phyloP scores from a whole-genome alignment of 1,140 invertebrate genomes.

The Diorhabda elongata region DNA sequence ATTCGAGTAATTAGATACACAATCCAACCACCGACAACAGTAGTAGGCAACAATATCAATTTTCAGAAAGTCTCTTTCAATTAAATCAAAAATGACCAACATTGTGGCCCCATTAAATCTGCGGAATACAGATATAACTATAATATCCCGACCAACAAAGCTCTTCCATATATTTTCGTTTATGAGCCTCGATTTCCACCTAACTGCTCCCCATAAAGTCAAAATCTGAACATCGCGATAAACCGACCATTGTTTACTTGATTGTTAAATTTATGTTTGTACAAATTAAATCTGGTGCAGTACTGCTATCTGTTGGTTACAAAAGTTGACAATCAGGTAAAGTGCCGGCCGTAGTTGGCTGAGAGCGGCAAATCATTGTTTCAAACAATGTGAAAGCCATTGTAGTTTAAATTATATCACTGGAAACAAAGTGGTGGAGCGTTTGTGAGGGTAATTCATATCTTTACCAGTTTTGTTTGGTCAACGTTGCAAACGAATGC shows the following conservation, averaged over 20 bases:
- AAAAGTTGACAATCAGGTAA: slow-evolving; percentile 44
- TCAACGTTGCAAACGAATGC: not conserved
- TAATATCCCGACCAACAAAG: slow-evolving; percentile 36
- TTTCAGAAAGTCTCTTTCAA: slow-evolving; percentile 34
- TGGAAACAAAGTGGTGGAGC: slow-evolving; percentile 14
- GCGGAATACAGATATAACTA: slow-evolving; percentile 41
- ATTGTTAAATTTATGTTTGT: slow-evolving; percentile 50
- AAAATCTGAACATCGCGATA: slow-evolving; percentile 49
- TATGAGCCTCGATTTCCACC: slow-evolving; percentile 45
- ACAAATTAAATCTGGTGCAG: slow-evolving; percentile 48
- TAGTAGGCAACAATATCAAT: slow-evolving; percentile 35
- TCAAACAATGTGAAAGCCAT: slow-evolving; percentile 12
- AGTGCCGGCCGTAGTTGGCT: slow-evolving; percentile 20
- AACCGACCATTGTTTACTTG: slow-evolving; percentile 48
- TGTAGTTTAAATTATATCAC: slow-evolving; percentile 16
- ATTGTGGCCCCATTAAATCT: slow-evolving; percentile 38
- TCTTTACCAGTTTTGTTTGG: slow-evolving; percentile 1
- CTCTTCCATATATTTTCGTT: slow-evolving; percentile 45
- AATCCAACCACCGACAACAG: slow-evolving; percentile 17
- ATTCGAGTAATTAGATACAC: not conserved
- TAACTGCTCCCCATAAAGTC: slow-evolving; percentile 45
- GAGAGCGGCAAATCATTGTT: slow-evolving; percentile 27
- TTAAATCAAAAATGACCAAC: slow-evolving; percentile 37
- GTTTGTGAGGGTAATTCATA: slow-evolving; percentile 2
- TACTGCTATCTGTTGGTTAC: slow-evolving; percentile 42